Percentiles rank a stretch among this genome's conserved stretches.
Conservation (phyloP, 2,797 vertebrate species). For the Eidolon dupreanum region DNA sequence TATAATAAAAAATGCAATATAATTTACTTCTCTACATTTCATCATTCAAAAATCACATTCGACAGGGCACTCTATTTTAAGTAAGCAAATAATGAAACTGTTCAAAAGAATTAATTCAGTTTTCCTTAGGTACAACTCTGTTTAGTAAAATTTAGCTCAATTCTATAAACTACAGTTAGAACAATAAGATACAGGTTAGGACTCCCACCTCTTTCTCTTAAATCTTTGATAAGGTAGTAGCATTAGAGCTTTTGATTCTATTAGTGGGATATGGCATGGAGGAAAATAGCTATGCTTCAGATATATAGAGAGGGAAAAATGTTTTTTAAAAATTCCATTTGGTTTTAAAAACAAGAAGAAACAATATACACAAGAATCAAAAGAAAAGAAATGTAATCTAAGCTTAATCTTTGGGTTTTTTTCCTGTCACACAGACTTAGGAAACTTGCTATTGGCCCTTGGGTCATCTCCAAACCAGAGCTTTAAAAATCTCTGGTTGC, state of each 20-base stretch:
- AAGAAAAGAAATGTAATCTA: background rate
- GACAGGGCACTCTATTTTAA: background rate
- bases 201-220: background rate
- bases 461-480: slow-evolving; percentile 29
- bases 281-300: background rate
- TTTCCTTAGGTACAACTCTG: background rate
- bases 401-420: slow-evolving; percentile 44
- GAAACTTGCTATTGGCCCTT: background rate
- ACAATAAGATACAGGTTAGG: background rate
- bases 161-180: slow-evolving; percentile 18
- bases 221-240: background rate
- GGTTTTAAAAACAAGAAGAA: slow-evolving; percentile 22
- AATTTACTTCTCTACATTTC: background rate
- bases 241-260: background rate
- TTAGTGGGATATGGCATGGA: background rate
- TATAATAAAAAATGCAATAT: background rate
- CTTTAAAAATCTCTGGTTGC: background rate
- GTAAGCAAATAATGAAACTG: background rate
- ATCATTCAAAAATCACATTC: slow-evolving; percentile 7
- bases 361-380: slow-evolving; percentile 37
- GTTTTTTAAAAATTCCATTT: background rate
- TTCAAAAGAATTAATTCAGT: background rate
- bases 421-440: background rate
- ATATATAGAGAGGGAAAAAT: background rate
- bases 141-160: slow-evolving; percentile 1